A percentile compares a stretch with the other conserved stretches of the same genome.
These are phyloP conservation scores for Thalassarche chlororhynchos DNA, from an alignment of 2,113 vertebrate species.

Conservation along the genomic window DNA sequence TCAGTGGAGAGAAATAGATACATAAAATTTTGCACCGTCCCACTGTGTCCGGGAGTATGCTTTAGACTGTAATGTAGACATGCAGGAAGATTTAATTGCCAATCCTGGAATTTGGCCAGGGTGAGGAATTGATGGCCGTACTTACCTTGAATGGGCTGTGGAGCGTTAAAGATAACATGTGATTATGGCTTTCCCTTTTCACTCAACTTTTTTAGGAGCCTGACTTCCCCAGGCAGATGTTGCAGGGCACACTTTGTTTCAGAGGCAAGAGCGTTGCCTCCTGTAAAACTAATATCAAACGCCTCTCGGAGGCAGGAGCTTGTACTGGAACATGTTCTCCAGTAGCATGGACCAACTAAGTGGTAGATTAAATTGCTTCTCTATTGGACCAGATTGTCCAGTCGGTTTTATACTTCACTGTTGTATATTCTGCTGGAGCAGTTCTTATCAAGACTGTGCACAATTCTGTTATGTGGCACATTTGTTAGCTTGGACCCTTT, in stretches of 20 bases:
- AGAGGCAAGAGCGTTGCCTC: not conserved
- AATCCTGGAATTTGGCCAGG: constrained; percentile 1
- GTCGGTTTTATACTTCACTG: not conserved
- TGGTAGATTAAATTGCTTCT: not conserved
- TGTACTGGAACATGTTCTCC: not conserved
- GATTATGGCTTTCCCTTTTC: not conserved
- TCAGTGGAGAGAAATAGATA: constrained; percentile 25
- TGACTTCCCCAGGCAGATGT: not conserved
- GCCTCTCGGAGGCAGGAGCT: not conserved
- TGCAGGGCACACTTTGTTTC: not conserved
- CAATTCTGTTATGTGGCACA: not conserved
- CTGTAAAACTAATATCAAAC: not conserved
- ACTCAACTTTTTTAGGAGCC: not conserved
- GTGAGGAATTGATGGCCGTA: not conserved
- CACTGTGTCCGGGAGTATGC: not conserved
- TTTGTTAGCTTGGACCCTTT: not conserved
- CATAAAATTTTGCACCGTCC: not conserved
- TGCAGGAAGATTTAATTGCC: constrained; percentile 24
- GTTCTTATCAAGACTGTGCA: not conserved
- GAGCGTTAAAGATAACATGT: not conserved
- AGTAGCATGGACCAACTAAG: not conserved
- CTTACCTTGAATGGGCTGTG: not conserved
- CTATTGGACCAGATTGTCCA: not conserved
- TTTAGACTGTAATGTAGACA: not conserved
- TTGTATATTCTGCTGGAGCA: not conserved